Conservation (phyloP, 2,797 vertebrate species). For the Anas bernieri region DNA sequence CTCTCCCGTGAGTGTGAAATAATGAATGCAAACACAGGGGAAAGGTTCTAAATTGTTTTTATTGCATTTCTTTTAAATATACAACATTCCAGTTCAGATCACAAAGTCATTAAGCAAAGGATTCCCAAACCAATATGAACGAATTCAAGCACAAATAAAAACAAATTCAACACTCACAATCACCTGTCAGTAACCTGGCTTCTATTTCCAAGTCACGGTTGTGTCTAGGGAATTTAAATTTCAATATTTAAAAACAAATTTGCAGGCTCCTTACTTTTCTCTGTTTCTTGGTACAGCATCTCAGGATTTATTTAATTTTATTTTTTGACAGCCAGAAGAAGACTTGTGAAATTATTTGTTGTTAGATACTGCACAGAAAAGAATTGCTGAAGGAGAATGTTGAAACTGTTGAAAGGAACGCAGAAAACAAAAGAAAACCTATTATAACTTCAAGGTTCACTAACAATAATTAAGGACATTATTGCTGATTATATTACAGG, state of each 20-base stretch:
- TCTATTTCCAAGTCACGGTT: neutral
- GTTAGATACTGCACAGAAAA: neutral
- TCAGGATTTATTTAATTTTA: neutral
- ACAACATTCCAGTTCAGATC: slow-evolving; percentile 31
- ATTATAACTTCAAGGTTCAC: neutral
- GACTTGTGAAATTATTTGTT: slow-evolving; percentile 13
- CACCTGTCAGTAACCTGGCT: neutral
- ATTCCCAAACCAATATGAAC: slow-evolving; percentile 35
- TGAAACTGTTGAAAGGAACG: neutral
- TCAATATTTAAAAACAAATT: slow-evolving; percentile 1
- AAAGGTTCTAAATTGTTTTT: slow-evolving; percentile 48
- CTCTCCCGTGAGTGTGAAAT: neutral
- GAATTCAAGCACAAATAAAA: slow-evolving; percentile 52
- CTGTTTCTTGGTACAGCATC: neutral
- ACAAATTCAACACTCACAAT: neutral
- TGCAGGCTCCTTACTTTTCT: neutral
- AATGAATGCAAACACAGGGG: neutral
- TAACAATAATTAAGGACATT: slow-evolving; percentile 37
- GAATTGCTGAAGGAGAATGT: slow-evolving; percentile 5
- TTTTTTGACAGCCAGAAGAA: slow-evolving; percentile 1
- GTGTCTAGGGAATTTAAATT: neutral
- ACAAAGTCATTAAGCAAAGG: slow-evolving; percentile 11
- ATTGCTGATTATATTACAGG: slow-evolving; percentile 31
- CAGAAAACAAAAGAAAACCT: slow-evolving; percentile 14
- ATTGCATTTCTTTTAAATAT: slow-evolving; percentile 50